Percentiles rank a stretch among this genome's conserved stretches.
Conservation (phyloP, 2,888 invertebrate species). For the Anoplius nigerrimus region DNA sequence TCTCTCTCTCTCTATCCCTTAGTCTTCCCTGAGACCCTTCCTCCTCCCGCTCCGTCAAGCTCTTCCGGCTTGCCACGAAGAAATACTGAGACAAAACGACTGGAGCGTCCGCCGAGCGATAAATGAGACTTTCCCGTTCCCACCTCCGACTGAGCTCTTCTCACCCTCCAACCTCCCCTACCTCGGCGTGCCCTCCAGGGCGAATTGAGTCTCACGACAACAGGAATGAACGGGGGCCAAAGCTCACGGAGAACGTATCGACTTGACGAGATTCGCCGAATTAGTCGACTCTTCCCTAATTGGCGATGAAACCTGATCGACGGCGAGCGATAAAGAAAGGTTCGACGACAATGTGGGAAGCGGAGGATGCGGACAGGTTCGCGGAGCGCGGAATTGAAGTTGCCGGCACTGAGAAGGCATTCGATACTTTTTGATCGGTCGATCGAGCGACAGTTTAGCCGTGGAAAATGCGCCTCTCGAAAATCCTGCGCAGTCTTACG, state of each 20-base stretch:
- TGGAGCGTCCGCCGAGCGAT: conserved; percentile 27
- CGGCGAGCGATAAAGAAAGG: too few species aligned
- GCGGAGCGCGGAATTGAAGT: too few species aligned
- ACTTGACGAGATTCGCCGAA: background rate
- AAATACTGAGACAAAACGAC: conserved; percentile 43
- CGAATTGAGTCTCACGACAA: conserved; percentile 25
- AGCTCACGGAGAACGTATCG: conserved; percentile 15
- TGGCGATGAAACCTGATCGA: conserved; percentile 1
- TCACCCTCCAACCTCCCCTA: background rate
- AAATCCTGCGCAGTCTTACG: background rate
- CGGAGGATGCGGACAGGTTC: too few species aligned
- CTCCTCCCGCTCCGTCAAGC: background rate
- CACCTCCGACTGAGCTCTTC: background rate
- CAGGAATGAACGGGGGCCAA: conserved; percentile 24
- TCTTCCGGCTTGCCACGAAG: conserved; percentile 21
- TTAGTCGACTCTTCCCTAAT: too few species aligned
- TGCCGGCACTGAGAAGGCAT: too few species aligned
- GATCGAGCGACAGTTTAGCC: too few species aligned
- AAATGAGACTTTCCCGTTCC: conserved; percentile 37
- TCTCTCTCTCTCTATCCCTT: background rate
- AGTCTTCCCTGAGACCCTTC: background rate
- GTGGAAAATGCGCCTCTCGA: background rate
- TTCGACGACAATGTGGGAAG: too few species aligned
- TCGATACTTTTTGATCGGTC: too few species aligned
- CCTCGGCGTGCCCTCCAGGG: background rate